These are phyloP conservation scores for Bruchidius siliquastri DNA, from an alignment of 2,888 invertebrate species.

Conservation along the genomic window DNA sequence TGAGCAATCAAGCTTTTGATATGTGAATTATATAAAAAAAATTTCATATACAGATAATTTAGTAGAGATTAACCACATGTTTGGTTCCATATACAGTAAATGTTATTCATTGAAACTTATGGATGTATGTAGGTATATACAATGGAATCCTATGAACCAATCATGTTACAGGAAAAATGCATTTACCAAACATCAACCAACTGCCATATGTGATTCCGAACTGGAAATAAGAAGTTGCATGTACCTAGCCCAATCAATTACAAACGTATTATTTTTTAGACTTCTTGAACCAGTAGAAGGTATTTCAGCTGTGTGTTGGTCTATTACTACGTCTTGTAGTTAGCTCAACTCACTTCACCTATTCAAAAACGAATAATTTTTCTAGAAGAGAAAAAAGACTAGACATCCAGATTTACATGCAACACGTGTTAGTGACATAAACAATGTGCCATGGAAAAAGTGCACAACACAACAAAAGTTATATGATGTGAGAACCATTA, in stretches of 20 bases:
- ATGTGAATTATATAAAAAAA: background rate
- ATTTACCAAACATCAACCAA: background rate
- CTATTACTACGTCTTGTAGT: too few relatives aligned
- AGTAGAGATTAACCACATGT: background rate
- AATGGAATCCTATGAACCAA: background rate
- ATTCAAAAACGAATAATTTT: background rate
- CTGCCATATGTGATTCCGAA: background rate
- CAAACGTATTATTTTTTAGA: background rate
- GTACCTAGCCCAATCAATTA: constrained; percentile 6
- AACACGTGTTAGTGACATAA: constrained; percentile 42
- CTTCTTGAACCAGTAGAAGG: too few relatives aligned
- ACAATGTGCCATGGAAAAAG: constrained; percentile 34
- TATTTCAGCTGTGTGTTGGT: too few relatives aligned
- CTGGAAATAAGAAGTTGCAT: constrained; percentile 1
- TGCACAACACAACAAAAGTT: background rate
- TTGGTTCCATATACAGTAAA: background rate
- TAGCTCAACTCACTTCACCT: background rate
- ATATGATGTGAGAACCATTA: background rate
- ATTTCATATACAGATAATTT: background rate
- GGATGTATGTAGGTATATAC: background rate
- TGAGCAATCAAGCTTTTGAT: too few relatives aligned
- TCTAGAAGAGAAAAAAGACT: background rate
- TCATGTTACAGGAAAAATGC: constrained; percentile 7
- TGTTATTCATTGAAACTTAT: background rate
- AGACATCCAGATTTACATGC: constrained; percentile 25